Percentiles rank a stretch among this genome's conserved stretches.
phyloP scores from a whole-genome alignment of 2,888 invertebrate genomes.

The Drosophila leonis region DNA sequence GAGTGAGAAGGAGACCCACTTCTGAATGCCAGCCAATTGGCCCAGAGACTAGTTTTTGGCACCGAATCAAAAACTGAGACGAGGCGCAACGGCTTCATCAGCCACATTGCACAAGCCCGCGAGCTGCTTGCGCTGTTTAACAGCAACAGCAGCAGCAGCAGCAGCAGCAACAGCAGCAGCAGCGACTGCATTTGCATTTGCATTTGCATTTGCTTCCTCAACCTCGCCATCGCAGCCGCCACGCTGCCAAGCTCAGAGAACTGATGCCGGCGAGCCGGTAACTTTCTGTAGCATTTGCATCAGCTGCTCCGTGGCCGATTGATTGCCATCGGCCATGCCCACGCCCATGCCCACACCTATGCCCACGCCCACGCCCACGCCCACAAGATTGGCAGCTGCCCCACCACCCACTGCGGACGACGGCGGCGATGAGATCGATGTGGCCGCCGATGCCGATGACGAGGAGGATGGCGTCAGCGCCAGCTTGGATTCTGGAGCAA shows the following conservation, averaged over 20 bases:
- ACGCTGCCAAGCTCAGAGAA: conserved; percentile 52
- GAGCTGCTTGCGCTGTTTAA: conserved; percentile 50
- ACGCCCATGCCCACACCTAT: conserved; percentile 40
- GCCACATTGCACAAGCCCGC: conserved; percentile 63
- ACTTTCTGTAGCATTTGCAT: conserved; percentile 85
- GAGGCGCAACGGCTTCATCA: conserved; percentile 28
- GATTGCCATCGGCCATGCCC: conserved; percentile 52
- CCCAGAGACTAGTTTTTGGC: conserved; percentile 73
- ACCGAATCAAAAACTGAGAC: conserved; percentile 73
- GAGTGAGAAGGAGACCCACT: conserved; percentile 34
- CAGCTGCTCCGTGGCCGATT: conserved; percentile 84
- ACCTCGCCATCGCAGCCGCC: conserved; percentile 26
- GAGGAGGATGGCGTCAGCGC: conserved; percentile 83
- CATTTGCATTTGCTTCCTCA: conserved; percentile 24
- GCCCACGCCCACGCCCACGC: conserved; percentile 53
- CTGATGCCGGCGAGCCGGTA: conserved; percentile 75
- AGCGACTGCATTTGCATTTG: conserved; percentile 12
- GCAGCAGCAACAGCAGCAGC: conserved; percentile 21
- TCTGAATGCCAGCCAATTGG: conserved; percentile 50
- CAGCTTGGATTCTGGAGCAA: conserved; percentile 85
- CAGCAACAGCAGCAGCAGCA: conserved; percentile 29
- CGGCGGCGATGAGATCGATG: conserved; percentile 82
- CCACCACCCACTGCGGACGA: conserved; percentile 55
- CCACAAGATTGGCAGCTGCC: conserved; percentile 51
- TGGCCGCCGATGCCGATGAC: conserved; percentile 77